phyloP scores from a whole-genome alignment of 2,888 invertebrate genomes.

The Cosmia pyralina region DNA sequence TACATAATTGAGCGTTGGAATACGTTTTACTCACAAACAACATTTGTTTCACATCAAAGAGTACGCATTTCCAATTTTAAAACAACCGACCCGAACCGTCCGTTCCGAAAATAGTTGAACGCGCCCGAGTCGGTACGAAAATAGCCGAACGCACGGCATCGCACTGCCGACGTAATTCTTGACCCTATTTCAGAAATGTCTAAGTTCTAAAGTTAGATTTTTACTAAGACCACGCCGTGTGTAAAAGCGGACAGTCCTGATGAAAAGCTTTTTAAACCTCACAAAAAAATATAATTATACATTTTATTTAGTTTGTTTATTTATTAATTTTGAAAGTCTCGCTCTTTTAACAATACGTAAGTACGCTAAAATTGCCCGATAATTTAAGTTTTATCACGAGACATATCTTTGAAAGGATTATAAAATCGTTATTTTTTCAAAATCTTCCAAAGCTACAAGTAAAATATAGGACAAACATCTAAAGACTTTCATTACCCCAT shows the following conservation, averaged over 20 bases:
- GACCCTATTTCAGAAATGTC: conserved; percentile 88
- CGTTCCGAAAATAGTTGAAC: conserved; percentile 79
- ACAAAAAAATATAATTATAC: too few relatives aligned
- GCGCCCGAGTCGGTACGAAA: conserved; percentile 78
- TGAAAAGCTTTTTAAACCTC: neutral
- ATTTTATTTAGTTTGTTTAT: neutral
- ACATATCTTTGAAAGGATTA: neutral
- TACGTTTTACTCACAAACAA: conserved; percentile 68
- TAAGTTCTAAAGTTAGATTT: conserved; percentile 77
- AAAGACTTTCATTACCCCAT: neutral
- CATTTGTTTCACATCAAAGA: conserved; percentile 86
- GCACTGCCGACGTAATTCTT: conserved; percentile 84
- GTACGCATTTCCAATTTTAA: conserved; percentile 83
- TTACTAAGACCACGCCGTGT: conserved; percentile 60
- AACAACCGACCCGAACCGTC: conserved; percentile 74
- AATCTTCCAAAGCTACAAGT: neutral
- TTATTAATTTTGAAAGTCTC: neutral
- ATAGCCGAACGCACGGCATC: conserved; percentile 81
- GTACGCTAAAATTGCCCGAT: neutral
- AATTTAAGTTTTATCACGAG: neutral
- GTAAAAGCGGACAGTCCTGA: conserved; percentile 29
- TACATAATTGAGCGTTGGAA: conserved; percentile 12
- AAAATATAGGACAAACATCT: neutral
- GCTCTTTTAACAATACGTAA: neutral
- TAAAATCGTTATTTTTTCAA: neutral